These are phyloP conservation scores for Dasypus novemcinctus DNA, from an alignment of 2,113 vertebrate genomes.

Conservation along the genomic window DNA sequence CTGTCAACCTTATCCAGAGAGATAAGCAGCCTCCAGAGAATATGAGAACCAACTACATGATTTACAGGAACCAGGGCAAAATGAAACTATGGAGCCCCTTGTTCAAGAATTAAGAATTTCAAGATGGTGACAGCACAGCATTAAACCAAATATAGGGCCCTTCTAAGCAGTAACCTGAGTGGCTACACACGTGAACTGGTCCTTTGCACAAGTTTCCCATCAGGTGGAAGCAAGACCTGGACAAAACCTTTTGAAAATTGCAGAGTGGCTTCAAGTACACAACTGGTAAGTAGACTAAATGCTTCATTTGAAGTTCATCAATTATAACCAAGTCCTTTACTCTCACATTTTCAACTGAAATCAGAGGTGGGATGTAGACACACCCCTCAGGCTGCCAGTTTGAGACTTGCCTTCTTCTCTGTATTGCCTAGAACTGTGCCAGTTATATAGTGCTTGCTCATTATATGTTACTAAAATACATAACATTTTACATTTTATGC, in stretches of 20 bases:
- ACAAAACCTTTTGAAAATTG: not conserved
- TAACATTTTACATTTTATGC: not conserved
- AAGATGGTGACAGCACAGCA: not conserved
- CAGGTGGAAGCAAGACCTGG: not conserved
- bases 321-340: not conserved
- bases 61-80: not conserved
- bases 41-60: not conserved
- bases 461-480: not conserved
- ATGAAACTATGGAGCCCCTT: not conserved
- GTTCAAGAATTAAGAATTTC: not conserved
- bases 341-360: not conserved
- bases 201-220: not conserved
- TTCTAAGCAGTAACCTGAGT: not conserved
- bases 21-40: too few species aligned
- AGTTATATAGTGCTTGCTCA: not conserved
- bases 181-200: fast-evolving
- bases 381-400: not conserved
- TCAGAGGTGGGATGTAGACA: not conserved
- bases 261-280: not conserved
- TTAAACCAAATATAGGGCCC: not conserved
- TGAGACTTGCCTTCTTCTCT: not conserved
- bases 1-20: not conserved
- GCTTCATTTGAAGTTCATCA: not conserved
- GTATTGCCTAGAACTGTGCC: not conserved
- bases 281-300: not conserved